Conservation (phyloP, 2,888 invertebrate species). For the Tuberolachnus salignus region DNA sequence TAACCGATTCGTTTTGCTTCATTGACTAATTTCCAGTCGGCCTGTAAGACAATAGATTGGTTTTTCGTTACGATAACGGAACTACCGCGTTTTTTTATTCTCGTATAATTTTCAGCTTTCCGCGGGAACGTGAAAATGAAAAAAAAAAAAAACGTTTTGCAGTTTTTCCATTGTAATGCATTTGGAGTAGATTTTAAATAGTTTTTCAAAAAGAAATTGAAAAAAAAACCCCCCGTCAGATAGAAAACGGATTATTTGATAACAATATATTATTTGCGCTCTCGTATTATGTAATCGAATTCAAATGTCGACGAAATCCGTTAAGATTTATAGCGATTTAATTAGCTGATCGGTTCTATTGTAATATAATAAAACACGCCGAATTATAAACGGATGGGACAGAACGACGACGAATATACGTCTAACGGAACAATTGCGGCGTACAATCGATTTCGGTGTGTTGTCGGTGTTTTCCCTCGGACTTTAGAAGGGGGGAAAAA, state of each 20-base stretch:
- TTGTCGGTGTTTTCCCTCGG: no score
- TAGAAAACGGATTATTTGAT: background rate
- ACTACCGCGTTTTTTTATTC: background rate
- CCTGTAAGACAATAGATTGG: conserved; percentile 4
- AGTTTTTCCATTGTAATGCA: background rate
- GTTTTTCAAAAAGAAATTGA: background rate
- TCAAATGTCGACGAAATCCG: no score
- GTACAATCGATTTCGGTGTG: background rate
- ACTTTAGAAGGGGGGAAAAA: no score
- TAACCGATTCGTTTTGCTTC: conserved; percentile 46
- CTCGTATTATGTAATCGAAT: no score
- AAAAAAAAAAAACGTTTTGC: background rate
- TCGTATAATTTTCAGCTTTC: conserved; percentile 28
- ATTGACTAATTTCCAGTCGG: conserved; percentile 29
- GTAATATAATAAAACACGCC: no score
- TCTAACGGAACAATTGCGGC: no score
- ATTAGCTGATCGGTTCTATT: no score
- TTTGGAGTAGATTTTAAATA: background rate
- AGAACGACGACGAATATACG: no score
- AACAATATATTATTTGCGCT: no score
- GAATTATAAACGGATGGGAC: no score
- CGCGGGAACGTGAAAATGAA: background rate
- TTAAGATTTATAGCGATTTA: no score
- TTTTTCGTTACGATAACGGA: conserved; percentile 18
- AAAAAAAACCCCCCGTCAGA: background rate